Evolutionary conservation across 23 tunicate genomes (phyloP).

Genomic region (Trididemnum nubilum): DNA sequence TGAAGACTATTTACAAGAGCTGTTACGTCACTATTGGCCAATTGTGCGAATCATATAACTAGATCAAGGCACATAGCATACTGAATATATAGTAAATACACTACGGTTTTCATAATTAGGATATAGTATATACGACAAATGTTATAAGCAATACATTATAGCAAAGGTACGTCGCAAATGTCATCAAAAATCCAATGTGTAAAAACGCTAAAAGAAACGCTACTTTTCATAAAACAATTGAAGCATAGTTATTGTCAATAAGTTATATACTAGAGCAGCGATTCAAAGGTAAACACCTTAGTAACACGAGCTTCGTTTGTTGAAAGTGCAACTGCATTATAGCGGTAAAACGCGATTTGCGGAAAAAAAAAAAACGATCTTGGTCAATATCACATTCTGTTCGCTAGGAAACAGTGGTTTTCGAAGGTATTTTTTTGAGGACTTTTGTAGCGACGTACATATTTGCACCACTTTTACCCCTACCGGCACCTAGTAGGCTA

Average conservation of each 20-base stretch:
- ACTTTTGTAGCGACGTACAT: too few species aligned
- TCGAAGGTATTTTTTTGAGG: too few species aligned
- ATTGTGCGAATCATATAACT: too few species aligned
- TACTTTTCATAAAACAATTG: not conserved
- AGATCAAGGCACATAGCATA: not conserved
- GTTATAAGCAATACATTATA: not conserved
- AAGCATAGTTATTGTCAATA: not conserved
- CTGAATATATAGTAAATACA: not conserved
- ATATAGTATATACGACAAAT: not conserved
- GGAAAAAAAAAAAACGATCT: not conserved
- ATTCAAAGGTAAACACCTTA: not conserved
- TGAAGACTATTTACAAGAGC: too few species aligned
- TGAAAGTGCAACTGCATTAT: constrained; percentile 27
- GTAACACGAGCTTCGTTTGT: constrained; percentile 5
- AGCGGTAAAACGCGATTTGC: not conserved
- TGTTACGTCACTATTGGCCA: too few species aligned
- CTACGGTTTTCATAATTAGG: not conserved
- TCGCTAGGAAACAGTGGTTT: not conserved
- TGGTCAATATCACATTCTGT: not conserved
- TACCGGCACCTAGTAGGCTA: not conserved
- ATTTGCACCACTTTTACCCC: not conserved
- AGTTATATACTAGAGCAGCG: not conserved
- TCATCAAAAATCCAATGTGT: not conserved
- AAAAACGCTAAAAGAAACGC: not conserved
- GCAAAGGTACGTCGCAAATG: not conserved